These are phyloP conservation scores for Phymorhynchus buccinoides DNA, from an alignment of 1,140 invertebrate species.

Conservation along the genomic window DNA sequence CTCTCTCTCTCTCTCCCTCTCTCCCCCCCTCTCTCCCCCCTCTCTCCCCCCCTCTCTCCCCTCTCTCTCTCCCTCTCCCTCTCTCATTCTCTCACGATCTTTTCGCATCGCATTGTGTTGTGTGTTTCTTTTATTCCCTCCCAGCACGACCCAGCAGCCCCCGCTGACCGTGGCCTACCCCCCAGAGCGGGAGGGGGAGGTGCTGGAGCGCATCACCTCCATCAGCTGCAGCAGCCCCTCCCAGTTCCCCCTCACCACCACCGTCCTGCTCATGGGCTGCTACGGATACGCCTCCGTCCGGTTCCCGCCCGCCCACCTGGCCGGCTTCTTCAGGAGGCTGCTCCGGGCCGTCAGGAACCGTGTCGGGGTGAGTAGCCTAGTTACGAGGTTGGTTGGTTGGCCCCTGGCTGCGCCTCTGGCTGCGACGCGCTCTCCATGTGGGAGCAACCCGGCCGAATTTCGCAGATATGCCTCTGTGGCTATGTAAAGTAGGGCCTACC, in stretches of 20 bases:
- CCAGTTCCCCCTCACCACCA: constrained; percentile 56
- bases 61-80: neutral
- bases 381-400: too few species aligned
- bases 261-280: constrained; percentile 61
- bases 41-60: neutral
- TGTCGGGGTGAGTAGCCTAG: constrained; percentile 57
- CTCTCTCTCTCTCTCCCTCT: too few species aligned
- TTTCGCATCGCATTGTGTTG: too few species aligned
- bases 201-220: constrained; percentile 59
- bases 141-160: constrained; percentile 32
- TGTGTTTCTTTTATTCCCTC: constrained; percentile 22
- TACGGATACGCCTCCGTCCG: constrained; percentile 59
- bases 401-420: neutral
- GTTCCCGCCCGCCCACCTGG: constrained; percentile 54
- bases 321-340: constrained; percentile 57
- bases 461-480: too few species aligned
- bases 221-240: constrained; percentile 53
- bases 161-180: constrained; percentile 59
- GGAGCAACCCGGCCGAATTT: too few species aligned
- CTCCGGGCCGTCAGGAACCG: constrained; percentile 54
- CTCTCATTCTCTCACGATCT: neutral
- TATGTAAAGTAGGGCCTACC: too few species aligned
- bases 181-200: constrained; percentile 61
- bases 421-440: too few species aligned
- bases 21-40: neutral